Evolutionary conservation across 2,113 vertebrate species (phyloP).

Genomic region (Ctenodactylus gundi): DNA sequence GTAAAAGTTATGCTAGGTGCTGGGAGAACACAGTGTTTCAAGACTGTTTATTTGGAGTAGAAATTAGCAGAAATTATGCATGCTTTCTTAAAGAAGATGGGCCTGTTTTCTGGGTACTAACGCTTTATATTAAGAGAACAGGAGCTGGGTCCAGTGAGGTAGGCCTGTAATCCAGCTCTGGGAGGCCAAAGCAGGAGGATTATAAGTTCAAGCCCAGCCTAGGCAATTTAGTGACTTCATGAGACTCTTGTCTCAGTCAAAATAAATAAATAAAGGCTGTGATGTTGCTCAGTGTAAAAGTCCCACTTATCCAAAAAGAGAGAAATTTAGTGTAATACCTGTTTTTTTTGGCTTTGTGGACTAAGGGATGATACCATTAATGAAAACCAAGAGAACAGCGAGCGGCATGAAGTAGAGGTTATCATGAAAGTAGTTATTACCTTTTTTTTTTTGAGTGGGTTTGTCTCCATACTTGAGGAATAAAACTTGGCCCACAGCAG

Average conservation of each 20-base stretch:
- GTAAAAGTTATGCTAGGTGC: not conserved
- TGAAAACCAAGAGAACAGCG: not conserved
- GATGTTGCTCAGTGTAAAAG: no score
- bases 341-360: not conserved
- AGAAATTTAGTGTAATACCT: not conserved
- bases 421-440: not conserved
- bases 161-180: no score
- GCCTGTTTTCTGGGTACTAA: no score
- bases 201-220: no score
- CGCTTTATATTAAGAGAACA: no score
- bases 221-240: no score
- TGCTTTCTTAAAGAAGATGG: not conserved
- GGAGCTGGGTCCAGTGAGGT: no score
- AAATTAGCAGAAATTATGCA: not conserved
- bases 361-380: not conserved
- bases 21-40: not conserved
- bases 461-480: not conserved
- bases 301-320: no score
- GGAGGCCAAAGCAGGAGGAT: no score
- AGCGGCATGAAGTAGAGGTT: not conserved
- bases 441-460: not conserved
- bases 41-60: not conserved
- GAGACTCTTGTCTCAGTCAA: no score
- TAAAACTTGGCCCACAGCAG: not conserved
- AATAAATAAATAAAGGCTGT: no score